These are phyloP conservation scores for Apotomis betuletana DNA, from an alignment of 2,888 invertebrate genomes.

Conservation along the genomic window DNA sequence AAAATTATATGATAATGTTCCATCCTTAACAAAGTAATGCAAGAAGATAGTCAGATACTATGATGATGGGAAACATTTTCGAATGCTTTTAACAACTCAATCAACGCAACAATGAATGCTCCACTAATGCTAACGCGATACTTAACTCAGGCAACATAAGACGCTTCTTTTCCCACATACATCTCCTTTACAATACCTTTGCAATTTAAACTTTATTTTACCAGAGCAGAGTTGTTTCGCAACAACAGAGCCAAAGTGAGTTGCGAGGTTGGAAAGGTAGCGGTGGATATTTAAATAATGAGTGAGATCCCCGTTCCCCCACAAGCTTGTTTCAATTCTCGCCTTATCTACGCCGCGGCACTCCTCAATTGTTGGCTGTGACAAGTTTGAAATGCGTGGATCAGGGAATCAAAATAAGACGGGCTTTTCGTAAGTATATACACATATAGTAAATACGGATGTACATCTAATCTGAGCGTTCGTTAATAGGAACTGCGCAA, in stretches of 20 bases:
- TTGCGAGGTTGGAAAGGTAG: constrained; percentile 14
- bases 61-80: constrained; percentile 9
- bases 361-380: constrained; percentile 62
- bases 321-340: constrained; percentile 64
- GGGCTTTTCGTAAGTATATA: constrained; percentile 14
- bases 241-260: background rate
- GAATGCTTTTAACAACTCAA: constrained; percentile 62
- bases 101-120: constrained; percentile 75
- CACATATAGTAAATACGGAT: background rate
- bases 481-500: background rate
- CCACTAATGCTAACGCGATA: constrained; percentile 68
- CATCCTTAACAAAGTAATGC: background rate
- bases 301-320: constrained; percentile 57
- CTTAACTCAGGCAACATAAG: constrained; percentile 70
- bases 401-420: constrained; percentile 43
- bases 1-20: too few species aligned
- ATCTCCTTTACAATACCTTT: background rate
- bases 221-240: background rate
- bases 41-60: background rate
- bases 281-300: constrained; percentile 77
- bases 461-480: background rate
- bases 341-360: constrained; percentile 74
- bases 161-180: background rate
- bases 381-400: constrained; percentile 52
- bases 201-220: background rate